These are phyloP conservation scores for Ormyrus nitidulus DNA, from an alignment of 2,888 invertebrate species.

Conservation along the genomic window DNA sequence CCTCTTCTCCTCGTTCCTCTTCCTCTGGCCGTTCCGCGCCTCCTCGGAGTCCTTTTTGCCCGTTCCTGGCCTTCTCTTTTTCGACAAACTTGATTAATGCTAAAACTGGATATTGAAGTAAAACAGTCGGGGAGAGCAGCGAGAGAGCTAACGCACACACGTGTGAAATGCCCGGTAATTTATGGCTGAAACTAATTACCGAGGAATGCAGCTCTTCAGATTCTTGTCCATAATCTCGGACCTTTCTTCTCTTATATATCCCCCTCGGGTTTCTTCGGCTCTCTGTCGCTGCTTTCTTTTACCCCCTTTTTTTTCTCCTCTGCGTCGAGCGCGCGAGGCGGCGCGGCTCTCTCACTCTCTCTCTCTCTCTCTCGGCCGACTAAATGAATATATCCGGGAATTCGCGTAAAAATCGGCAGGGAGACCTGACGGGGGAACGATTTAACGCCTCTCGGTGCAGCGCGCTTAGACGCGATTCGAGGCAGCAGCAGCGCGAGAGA, in stretches of 20 bases:
- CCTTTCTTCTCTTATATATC: slow-evolving; percentile 60
- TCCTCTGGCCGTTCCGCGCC: slow-evolving; percentile 34
- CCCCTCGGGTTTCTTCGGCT: slow-evolving; percentile 25
- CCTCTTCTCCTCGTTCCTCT: slow-evolving; percentile 37
- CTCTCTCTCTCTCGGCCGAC: slow-evolving; percentile 11
- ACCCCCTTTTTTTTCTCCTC: slow-evolving; percentile 21
- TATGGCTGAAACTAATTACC: slow-evolving; percentile 74
- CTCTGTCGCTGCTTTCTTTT: not conserved
- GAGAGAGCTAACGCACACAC: slow-evolving; percentile 65
- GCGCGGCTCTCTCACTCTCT: not conserved
- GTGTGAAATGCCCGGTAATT: slow-evolving; percentile 71
- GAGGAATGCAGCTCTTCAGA: slow-evolving; percentile 72
- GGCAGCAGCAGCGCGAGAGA: no score
- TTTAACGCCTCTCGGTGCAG: not conserved
- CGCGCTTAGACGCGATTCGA: not conserved
- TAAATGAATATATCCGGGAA: slow-evolving; percentile 51
- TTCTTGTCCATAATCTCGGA: slow-evolving; percentile 59
- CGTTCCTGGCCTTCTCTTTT: slow-evolving; percentile 48
- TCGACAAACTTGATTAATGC: slow-evolving; percentile 57
- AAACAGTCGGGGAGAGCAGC: slow-evolving; percentile 55
- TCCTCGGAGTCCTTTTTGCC: slow-evolving; percentile 2
- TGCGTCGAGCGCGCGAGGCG: not conserved
- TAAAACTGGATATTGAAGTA: slow-evolving; percentile 57
- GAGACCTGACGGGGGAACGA: slow-evolving; percentile 31
- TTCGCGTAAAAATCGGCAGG: slow-evolving; percentile 41